A percentile compares a stretch with the other conserved stretches of the same genome.
Conservation (phyloP, 37 sponge, comb jelly and placozoan genomes). For the Cladorhizidae sp. region DNA sequence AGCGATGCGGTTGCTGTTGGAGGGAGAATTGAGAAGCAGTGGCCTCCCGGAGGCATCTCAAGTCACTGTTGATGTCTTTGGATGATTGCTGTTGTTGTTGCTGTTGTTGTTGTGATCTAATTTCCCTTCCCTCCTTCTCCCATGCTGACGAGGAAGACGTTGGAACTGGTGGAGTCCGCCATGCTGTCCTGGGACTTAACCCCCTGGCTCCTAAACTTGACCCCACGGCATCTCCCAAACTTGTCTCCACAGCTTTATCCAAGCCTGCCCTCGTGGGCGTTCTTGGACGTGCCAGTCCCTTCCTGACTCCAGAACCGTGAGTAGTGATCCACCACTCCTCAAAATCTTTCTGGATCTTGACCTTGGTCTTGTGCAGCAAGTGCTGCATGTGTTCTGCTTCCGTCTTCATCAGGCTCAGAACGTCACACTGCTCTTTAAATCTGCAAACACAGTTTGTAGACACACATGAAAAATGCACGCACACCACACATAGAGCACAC, state of each 20-base stretch:
- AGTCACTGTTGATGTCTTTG: too few relatives aligned
- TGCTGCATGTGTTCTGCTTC: slow-evolving; percentile 98
- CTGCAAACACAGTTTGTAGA: slow-evolving; percentile 30
- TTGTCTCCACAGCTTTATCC: too few relatives aligned
- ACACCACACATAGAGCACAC: neutral
- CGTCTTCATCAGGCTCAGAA: slow-evolving; percentile 84
- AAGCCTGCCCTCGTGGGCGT: too few relatives aligned
- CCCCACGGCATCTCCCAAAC: too few relatives aligned
- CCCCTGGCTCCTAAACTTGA: neutral
- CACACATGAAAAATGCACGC: neutral
- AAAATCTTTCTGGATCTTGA: slow-evolving; percentile 91
- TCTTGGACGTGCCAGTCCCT: neutral
- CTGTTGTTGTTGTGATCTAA: too few relatives aligned
- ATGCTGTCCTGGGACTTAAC: slow-evolving; percentile 13
- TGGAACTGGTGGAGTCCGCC: slow-evolving; percentile 31
- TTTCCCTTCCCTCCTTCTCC: neutral
- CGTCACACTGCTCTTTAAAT: slow-evolving; percentile 74
- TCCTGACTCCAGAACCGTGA: neutral
- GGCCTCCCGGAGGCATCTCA: slow-evolving; percentile 1
- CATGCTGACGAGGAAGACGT: neutral
- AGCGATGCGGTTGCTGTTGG: neutral
- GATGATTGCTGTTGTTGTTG: too few relatives aligned
- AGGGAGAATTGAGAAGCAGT: neutral
- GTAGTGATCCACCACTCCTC: slow-evolving; percentile 83
- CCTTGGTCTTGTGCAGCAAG: slow-evolving; percentile 84